A percentile compares a stretch with the other conserved stretches of the same genome.
phyloP scores from a whole-genome alignment of 1,140 invertebrate genomes.

The Tribolium madens region DNA sequence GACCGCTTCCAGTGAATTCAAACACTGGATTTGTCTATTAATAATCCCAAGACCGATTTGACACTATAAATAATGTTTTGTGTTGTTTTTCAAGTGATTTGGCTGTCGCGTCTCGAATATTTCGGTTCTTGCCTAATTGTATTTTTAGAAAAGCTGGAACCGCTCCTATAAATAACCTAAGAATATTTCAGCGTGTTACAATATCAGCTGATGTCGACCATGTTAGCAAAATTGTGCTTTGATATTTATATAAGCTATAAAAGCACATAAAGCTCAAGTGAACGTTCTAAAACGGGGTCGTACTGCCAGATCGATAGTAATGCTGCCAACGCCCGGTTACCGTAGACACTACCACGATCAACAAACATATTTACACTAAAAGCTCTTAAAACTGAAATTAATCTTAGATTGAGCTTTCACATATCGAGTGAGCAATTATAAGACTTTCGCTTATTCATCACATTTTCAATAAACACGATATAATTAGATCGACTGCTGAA shows the following conservation, averaged over 20 bases:
- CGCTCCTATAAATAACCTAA: neutral
- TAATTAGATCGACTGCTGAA: conserved; percentile 32
- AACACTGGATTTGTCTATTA: conserved; percentile 11
- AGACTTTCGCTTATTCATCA: neutral
- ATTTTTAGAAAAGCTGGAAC: conserved; percentile 17
- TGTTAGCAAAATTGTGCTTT: conserved; percentile 33
- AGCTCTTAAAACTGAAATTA: conserved; percentile 34
- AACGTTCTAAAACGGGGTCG: conserved; percentile 58
- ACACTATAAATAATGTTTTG: conserved; percentile 21
- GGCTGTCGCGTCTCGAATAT: neutral
- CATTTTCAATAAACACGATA: conserved; percentile 28
- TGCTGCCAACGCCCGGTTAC: conserved; percentile 59
- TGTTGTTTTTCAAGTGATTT: conserved; percentile 8
- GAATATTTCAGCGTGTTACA: conserved; percentile 5
- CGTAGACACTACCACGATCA: conserved; percentile 50
- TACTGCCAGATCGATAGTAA: conserved; percentile 56
- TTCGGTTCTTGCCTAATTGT: conserved; percentile 7
- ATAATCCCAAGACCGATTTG: neutral
- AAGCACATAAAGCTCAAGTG: conserved; percentile 51
- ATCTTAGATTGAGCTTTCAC: conserved; percentile 30
- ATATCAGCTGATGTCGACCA: conserved; percentile 27
- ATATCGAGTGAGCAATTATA: neutral
- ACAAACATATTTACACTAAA: conserved; percentile 44
- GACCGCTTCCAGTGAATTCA: conserved; percentile 3
- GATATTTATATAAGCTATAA: conserved; percentile 46